Base-by-base conservation (phyloP, 2,797 vertebrate species). In the Poeciliopsis infans region DNA sequence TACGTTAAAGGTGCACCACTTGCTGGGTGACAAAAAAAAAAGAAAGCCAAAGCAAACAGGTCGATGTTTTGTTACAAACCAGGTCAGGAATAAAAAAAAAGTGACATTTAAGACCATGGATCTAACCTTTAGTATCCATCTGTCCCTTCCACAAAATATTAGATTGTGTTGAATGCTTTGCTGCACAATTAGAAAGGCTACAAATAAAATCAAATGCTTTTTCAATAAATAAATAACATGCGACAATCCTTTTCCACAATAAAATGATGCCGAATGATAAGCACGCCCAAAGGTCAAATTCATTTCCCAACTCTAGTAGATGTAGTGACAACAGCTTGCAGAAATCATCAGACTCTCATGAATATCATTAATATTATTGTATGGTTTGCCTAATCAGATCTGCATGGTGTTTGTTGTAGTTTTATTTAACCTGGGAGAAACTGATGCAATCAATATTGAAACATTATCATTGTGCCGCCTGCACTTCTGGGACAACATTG, bases 311-410 rank as follows among this genome's bases (percentile, higher is more conserved):
- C 80, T 78, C 45, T 72, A 64, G 82, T 64, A 57, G 10, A 86
- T 80, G 70, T 86, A 81, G 81, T 83, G 68, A 84, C 85, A 53
- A 86, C 80, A 74, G 85, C 78, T 84, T 43, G 78, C 74, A 73
- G 72, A 80, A 91, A 85, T 87, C 80, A 85, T 85, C 80, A 76
- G 43, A 78, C 84, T 66, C 82, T 82, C 87, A 92, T 89, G 83
- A 93, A 92, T 91, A 85, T 76, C 83, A 88, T 91, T 83, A 92
- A 88, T 7, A 72, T 51, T 72, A 70, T 74, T 41, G n/a, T 33
- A n/a, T 61, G 1, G 70, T 88, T 87, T 84, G 85, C 85, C 87
- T 90, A 88, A 90, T 89, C 72, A 79, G 78, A 82, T 85, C 31
- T 49, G 59, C 59, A 5, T 43, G 5, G 33, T 25, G 20, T 57